Evolutionary conservation across 2,888 invertebrate species (phyloP).

Genomic region (Dysmachus trigonus): DNA sequence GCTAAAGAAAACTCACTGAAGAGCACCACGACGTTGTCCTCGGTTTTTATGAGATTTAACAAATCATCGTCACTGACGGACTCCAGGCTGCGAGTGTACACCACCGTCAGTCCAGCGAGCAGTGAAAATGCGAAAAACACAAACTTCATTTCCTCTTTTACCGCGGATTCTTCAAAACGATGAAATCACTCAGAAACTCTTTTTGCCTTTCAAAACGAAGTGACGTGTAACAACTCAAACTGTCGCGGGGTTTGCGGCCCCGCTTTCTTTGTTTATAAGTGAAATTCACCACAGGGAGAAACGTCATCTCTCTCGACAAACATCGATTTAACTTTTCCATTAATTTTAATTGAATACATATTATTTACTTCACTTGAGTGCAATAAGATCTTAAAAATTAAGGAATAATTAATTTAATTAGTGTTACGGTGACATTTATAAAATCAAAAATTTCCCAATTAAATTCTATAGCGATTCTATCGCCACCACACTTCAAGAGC

Average conservation of each 20-base stretch:
- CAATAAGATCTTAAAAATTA: background rate
- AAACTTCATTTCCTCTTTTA: background rate
- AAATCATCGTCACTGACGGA: conserved; percentile 81
- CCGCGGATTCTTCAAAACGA: background rate
- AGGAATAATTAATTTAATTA: background rate
- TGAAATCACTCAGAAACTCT: background rate
- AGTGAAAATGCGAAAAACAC: background rate
- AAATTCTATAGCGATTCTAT: background rate
- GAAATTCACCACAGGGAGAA: background rate
- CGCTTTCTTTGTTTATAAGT: background rate
- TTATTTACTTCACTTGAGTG: background rate
- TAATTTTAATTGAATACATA: background rate
- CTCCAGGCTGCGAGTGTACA: conserved; percentile 63
- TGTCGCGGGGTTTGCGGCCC: background rate
- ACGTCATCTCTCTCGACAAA: background rate
- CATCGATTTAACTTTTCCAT: background rate
- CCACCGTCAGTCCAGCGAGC: background rate
- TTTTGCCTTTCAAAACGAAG: background rate
- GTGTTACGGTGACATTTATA: background rate
- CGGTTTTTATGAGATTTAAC: conserved; percentile 77
- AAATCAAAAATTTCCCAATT: background rate
- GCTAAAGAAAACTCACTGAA: conserved; percentile 73
- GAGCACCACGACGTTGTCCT: conserved; percentile 82
- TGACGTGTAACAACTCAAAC: background rate
- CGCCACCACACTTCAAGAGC: background rate